Evolutionary conservation across 2,888 invertebrate genomes (phyloP).

Genomic region (Strigamia crassipes): DNA sequence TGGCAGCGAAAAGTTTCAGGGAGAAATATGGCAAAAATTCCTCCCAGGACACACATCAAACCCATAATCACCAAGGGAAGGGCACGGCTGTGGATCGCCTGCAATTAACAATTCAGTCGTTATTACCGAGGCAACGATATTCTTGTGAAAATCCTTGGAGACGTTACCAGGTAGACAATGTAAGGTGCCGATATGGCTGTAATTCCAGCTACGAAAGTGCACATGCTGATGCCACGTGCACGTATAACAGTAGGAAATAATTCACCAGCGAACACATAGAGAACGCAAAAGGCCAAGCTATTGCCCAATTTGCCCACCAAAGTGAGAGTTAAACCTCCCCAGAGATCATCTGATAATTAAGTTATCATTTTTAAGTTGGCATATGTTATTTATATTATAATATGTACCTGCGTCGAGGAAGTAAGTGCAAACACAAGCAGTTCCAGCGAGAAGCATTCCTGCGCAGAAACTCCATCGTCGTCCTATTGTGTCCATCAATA

Average conservation of each 20-base stretch:
- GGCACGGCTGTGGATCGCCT: constrained; percentile 53
- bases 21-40: constrained; percentile 54
- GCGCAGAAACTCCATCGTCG: constrained; percentile 49
- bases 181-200: constrained; percentile 69
- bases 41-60: constrained; percentile 54
- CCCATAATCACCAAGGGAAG: constrained; percentile 55
- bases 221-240: constrained; percentile 70
- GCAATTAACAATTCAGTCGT: constrained; percentile 41
- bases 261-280: constrained; percentile 73
- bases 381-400: neutral
- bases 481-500: constrained; percentile 48
- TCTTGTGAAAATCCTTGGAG: constrained; percentile 8
- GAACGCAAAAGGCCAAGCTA: constrained; percentile 71
- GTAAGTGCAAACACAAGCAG: constrained; percentile 65
- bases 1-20: constrained; percentile 55
- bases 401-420: constrained; percentile 42
- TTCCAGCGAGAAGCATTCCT: constrained; percentile 50
- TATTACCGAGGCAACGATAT: constrained; percentile 5
- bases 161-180: constrained; percentile 65
- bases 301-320: constrained; percentile 71
- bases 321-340: constrained; percentile 68
- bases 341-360: constrained; percentile 56
- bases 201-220: constrained; percentile 68
- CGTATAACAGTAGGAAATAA: constrained; percentile 69
- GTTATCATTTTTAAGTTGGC: neutral